Percentiles rank a stretch among this genome's conserved stretches.
These are phyloP conservation scores for Zele albiditarsus DNA, from an alignment of 2,888 invertebrate species.

Conservation along the genomic window DNA sequence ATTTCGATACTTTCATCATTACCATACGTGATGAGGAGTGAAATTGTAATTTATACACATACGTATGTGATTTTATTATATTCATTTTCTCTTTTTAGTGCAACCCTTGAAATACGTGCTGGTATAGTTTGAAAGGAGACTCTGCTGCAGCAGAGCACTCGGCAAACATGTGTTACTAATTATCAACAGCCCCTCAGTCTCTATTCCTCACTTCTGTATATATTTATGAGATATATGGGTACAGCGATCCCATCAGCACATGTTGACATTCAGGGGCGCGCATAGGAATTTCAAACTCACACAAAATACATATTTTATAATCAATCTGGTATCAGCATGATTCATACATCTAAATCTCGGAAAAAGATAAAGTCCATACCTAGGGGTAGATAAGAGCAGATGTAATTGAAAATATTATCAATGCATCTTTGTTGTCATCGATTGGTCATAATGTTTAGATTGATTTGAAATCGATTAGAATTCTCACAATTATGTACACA, in stretches of 20 bases:
- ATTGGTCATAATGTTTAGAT: too few species aligned
- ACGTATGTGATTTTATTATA: background rate
- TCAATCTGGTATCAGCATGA: slow-evolving; percentile 12
- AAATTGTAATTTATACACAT: background rate
- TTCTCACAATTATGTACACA: too few species aligned
- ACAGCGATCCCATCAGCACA: slow-evolving; percentile 18
- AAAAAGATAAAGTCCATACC: background rate
- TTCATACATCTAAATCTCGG: background rate
- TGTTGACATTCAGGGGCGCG: slow-evolving; percentile 18
- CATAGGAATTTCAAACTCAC: background rate
- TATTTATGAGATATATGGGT: background rate
- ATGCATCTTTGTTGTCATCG: background rate
- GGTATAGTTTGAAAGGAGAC: background rate
- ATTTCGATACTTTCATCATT: too few species aligned
- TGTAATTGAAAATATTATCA: background rate
- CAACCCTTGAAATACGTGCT: background rate
- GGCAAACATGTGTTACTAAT: slow-evolving; percentile 47
- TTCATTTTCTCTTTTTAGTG: background rate
- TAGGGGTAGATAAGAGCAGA: background rate
- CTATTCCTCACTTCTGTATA: slow-evolving; percentile 13
- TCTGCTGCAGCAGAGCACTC: slow-evolving; percentile 19
- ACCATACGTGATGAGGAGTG: background rate
- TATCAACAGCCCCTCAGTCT: slow-evolving; percentile 38
- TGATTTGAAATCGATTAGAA: too few species aligned
- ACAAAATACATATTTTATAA: slow-evolving; percentile 18